A percentile compares a stretch with the other conserved stretches of the same genome.
These are phyloP conservation scores for Apamea epomidion DNA, from an alignment of 2,888 invertebrate genomes.

Conservation along the genomic window DNA sequence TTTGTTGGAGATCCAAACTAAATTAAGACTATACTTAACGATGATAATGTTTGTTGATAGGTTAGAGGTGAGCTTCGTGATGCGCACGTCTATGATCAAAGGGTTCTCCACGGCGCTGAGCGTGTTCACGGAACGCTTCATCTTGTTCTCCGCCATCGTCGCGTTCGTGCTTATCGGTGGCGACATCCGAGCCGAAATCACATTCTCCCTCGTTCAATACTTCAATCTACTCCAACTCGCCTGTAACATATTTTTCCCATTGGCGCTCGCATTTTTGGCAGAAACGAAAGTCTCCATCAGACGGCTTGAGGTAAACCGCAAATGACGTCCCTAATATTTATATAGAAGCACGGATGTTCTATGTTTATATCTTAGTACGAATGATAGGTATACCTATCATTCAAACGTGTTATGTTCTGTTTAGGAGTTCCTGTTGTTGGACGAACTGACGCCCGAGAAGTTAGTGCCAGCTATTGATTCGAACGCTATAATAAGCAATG, in stretches of 20 bases:
- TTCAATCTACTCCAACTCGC: conserved; percentile 93
- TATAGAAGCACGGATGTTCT: conserved; percentile 15
- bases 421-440: conserved; percentile 85
- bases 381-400: neutral
- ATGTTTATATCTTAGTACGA: conserved; percentile 12
- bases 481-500: conserved; percentile 73
- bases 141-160: conserved; percentile 94
- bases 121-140: conserved; percentile 96
- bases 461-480: conserved; percentile 68
- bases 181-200: conserved; percentile 91
- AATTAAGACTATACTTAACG: neutral
- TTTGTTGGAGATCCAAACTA: neutral
- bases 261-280: conserved; percentile 91
- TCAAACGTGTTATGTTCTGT: conserved; percentile 50
- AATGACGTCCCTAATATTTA: conserved; percentile 2
- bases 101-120: conserved; percentile 92
- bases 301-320: conserved; percentile 90
- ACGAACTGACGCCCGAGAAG: conserved; percentile 80
- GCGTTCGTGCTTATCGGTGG: conserved; percentile 93
- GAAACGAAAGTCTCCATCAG: conserved; percentile 92
- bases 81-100: conserved; percentile 92
- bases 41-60: conserved; percentile 78
- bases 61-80: conserved; percentile 92
- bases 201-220: conserved; percentile 94
- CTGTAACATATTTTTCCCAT: conserved; percentile 92